Conservation (phyloP, 2,113 vertebrate genomes). For the Dipodomys spectabilis region DNA sequence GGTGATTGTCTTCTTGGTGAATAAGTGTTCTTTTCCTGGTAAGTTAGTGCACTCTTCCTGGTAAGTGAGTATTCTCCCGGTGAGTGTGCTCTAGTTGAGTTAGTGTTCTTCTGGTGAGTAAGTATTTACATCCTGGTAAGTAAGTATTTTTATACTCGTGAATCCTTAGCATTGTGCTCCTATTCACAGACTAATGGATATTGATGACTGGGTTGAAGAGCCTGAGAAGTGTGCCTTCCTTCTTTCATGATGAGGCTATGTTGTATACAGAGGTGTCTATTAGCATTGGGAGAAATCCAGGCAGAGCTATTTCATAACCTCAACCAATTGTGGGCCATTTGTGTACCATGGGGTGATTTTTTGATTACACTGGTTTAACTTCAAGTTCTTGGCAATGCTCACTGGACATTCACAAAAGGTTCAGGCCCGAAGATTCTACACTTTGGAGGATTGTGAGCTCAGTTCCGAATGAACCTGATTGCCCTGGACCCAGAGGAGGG, state of each 20-base stretch:
- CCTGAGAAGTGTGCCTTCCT: too few relatives aligned
- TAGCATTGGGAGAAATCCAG: too few relatives aligned
- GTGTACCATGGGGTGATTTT: not conserved
- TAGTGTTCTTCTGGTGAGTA: too few relatives aligned
- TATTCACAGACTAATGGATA: fast-evolving
- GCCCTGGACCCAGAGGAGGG: not conserved
- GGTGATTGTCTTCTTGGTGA: too few relatives aligned
- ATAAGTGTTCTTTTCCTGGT: too few relatives aligned
- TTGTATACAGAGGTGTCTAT: too few relatives aligned
- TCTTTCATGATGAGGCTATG: too few relatives aligned
- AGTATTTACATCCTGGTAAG: too few relatives aligned
- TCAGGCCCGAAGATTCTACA: not conserved
- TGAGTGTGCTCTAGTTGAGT: too few relatives aligned
- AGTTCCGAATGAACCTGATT: not conserved
- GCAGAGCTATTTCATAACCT: not conserved
- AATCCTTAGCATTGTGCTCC: not conserved
- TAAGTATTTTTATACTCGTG: too few relatives aligned
- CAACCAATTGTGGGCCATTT: fast-evolving
- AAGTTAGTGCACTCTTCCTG: too few relatives aligned
- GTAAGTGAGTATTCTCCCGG: too few relatives aligned
- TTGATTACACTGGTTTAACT: not conserved
- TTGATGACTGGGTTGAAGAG: fast-evolving
- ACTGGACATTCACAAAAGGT: fast-evolving
- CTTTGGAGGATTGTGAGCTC: not conserved
- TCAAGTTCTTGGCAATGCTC: not conserved